A percentile compares a stretch with the other conserved stretches of the same genome.
phyloP scores from a whole-genome alignment of 1,140 invertebrate species.

The Calosoma granatense region DNA sequence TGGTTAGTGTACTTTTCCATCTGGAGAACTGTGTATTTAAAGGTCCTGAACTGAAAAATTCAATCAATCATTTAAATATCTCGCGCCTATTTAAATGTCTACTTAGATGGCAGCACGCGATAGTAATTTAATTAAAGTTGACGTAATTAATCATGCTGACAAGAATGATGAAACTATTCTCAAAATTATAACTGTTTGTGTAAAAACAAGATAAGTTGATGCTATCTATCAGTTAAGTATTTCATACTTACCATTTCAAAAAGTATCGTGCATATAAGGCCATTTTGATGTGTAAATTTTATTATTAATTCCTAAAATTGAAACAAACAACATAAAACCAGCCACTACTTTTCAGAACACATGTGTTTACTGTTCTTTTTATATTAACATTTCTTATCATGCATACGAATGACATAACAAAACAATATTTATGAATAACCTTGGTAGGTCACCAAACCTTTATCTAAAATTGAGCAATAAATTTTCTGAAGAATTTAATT shows the following conservation, averaged over 20 bases:
- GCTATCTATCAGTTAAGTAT: not conserved
- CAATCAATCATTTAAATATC: not conserved
- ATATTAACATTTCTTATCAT: too few relatives aligned
- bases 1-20: slow-evolving; percentile 23
- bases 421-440: too few relatives aligned
- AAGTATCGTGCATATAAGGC: slow-evolving; percentile 1
- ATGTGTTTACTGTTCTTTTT: too few relatives aligned
- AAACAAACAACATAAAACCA: too few relatives aligned
- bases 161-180: not conserved
- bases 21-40: slow-evolving; percentile 3
- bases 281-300: too few relatives aligned
- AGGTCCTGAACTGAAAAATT: not conserved
- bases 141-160: not conserved
- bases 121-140: too few relatives aligned
- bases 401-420: too few relatives aligned
- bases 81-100: not conserved
- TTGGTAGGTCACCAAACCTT: too few relatives aligned
- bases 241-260: not conserved
- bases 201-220: not conserved
- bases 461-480: too few relatives aligned
- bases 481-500: too few relatives aligned
- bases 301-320: too few relatives aligned
- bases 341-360: too few relatives aligned
- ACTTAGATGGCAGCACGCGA: not conserved
- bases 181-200: not conserved